phyloP scores from a whole-genome alignment of 2,888 invertebrate genomes.

The Leucophenga maculata region DNA sequence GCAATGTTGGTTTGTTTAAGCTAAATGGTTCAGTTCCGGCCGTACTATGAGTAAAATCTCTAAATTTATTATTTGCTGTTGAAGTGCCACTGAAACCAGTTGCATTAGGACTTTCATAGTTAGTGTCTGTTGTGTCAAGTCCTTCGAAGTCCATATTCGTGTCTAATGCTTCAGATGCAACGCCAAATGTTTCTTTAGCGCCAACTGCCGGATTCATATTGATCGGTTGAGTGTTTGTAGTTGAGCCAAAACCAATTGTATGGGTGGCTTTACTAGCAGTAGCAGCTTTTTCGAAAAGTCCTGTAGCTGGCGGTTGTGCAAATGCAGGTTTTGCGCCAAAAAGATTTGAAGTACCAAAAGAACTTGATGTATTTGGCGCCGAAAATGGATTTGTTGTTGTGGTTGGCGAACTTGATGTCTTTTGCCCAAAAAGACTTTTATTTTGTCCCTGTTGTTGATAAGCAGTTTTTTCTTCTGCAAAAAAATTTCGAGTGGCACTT shows the following conservation, averaged over 20 bases:
- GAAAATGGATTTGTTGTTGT: constrained; percentile 76
- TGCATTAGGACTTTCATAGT: constrained; percentile 72
- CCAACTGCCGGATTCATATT: constrained; percentile 66
- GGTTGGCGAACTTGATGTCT: constrained; percentile 72
- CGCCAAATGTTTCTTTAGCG: constrained; percentile 68
- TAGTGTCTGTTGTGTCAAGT: constrained; percentile 67
- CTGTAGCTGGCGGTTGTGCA: constrained; percentile 57
- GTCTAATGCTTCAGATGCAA: constrained; percentile 71
- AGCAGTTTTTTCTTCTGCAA: constrained; percentile 70
- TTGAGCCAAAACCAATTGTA: constrained; percentile 71
- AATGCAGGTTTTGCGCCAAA: constrained; percentile 72
- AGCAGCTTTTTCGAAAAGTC: too few species aligned
- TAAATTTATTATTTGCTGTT: constrained; percentile 58
- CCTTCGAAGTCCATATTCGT: constrained; percentile 70
- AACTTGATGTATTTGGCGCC: constrained; percentile 72
- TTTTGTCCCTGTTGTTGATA: constrained; percentile 70
- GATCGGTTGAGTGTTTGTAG: constrained; percentile 59
- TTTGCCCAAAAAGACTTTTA: constrained; percentile 75
- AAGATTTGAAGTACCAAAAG: constrained; percentile 61
- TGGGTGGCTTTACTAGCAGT: too few species aligned
- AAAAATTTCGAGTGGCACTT: constrained; percentile 74
- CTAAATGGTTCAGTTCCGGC: constrained; percentile 66
- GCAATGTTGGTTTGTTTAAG: constrained; percentile 72
- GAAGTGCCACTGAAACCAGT: constrained; percentile 69
- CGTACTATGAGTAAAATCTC: too few species aligned